Evolutionary conservation across 2,797 vertebrate species (phyloP).

Genomic region (Eulemur albifrons): DNA sequence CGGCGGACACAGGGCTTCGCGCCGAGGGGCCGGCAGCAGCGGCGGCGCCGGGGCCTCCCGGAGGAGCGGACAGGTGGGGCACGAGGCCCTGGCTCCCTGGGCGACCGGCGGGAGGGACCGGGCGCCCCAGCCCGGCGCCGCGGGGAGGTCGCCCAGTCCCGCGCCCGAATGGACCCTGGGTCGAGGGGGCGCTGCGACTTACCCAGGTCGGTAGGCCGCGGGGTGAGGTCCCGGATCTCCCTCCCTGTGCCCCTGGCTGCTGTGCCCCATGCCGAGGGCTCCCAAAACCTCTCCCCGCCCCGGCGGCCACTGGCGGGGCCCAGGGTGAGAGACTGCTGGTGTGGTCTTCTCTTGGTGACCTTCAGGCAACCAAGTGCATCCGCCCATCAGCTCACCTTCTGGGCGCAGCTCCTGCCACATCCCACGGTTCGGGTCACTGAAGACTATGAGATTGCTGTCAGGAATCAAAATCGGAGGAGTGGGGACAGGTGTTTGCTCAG

Average conservation of each 20-base stretch:
- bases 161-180: not conserved
- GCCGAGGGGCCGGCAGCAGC: conserved; percentile 58
- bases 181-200: not conserved
- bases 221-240: not conserved
- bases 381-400: not conserved
- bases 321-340: not conserved
- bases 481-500: not conserved
- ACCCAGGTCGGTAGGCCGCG: not conserved
- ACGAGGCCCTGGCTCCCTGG: conserved; percentile 1
- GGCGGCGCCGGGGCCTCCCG: conserved; percentile 22
- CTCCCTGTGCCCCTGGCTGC: not conserved
- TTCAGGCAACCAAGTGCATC: not conserved
- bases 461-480: not conserved
- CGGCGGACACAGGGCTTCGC: conserved; percentile 68
- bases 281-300: not conserved
- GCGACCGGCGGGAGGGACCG: not conserved
- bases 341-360: not conserved
- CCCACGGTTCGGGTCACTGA: not conserved
- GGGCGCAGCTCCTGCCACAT: not conserved
- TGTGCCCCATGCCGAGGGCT: not conserved
- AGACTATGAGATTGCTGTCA: not conserved
- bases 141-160: not conserved
- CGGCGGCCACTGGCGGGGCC: not conserved
- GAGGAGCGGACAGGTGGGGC: conserved; percentile 74
- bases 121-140: not conserved